Conservation (phyloP, 2,797 vertebrate species). For the Dendrocincla tyrannina region DNA sequence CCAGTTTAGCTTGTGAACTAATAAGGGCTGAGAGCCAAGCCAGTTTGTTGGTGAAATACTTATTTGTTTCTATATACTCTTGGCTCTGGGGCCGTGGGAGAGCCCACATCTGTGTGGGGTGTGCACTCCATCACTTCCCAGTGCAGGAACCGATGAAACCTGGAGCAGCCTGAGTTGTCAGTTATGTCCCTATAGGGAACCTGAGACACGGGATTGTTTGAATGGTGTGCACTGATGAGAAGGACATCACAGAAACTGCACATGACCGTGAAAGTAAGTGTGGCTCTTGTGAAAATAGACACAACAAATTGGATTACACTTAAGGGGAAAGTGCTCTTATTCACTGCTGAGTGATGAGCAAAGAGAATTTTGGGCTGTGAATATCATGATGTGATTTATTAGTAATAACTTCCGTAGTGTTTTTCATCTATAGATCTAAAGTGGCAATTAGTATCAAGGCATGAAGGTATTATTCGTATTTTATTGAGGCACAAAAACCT, state of each 20-base stretch:
- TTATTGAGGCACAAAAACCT: conserved; percentile 13
- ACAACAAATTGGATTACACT: conserved; percentile 3
- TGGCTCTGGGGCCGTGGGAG: accelerated
- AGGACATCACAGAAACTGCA: not conserved
- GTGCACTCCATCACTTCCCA: not conserved
- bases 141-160: not conserved
- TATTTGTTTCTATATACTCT: not conserved
- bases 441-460: conserved; percentile 42
- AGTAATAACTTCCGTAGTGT: not conserved
- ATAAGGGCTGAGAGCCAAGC: not conserved
- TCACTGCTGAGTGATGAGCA: not conserved
- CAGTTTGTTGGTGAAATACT: not conserved
- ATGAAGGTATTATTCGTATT: conserved; percentile 17
- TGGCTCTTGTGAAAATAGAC: conserved; percentile 34
- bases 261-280: not conserved
- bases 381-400: conserved; percentile 18
- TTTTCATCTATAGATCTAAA: conserved; percentile 41
- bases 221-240: not conserved
- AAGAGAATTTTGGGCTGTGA: not conserved
- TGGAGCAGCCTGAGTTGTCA: not conserved
- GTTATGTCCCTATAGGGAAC: accelerated
- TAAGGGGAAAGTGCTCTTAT: not conserved
- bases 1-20: not conserved
- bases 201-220: not conserved
- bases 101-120: not conserved